phyloP scores from a whole-genome alignment of 1,140 invertebrate species.

The Anagrus nilaparvatae region DNA sequence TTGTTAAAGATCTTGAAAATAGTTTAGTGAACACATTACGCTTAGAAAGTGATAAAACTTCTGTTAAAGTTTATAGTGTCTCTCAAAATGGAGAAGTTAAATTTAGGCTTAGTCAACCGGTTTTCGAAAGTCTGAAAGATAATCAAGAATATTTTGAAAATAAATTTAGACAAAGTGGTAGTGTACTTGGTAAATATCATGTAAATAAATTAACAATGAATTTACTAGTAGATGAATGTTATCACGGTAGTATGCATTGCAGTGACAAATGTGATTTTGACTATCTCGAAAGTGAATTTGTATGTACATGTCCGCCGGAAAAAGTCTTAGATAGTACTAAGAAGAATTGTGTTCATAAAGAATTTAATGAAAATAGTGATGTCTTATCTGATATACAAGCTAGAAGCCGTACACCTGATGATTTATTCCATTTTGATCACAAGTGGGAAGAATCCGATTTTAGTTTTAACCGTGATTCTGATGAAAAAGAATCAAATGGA shows the following conservation, averaged over 20 bases:
- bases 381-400: constrained; percentile 27
- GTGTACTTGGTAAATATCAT: constrained; percentile 30
- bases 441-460: constrained; percentile 20
- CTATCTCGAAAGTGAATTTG: constrained; percentile 47
- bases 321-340: constrained; percentile 38
- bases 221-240: constrained; percentile 60
- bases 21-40: constrained; percentile 42
- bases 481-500: background rate
- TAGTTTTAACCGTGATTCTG: background rate
- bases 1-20: constrained; percentile 47
- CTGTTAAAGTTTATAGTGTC: constrained; percentile 54
- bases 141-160: constrained; percentile 30
- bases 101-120: constrained; percentile 34
- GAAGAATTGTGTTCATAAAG: constrained; percentile 42
- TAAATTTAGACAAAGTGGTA: constrained; percentile 25
- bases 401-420: constrained; percentile 37
- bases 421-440: constrained; percentile 23
- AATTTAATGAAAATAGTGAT: constrained; percentile 23
- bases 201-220: constrained; percentile 25
- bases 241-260: constrained; percentile 63
- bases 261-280: constrained; percentile 67
- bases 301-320: constrained; percentile 58
- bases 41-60: constrained; percentile 32
- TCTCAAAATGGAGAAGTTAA: constrained; percentile 32
- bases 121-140: constrained; percentile 22